These are phyloP conservation scores for Heteromyza rotundicornis DNA, from an alignment of 2,888 invertebrate species.

Conservation along the genomic window DNA sequence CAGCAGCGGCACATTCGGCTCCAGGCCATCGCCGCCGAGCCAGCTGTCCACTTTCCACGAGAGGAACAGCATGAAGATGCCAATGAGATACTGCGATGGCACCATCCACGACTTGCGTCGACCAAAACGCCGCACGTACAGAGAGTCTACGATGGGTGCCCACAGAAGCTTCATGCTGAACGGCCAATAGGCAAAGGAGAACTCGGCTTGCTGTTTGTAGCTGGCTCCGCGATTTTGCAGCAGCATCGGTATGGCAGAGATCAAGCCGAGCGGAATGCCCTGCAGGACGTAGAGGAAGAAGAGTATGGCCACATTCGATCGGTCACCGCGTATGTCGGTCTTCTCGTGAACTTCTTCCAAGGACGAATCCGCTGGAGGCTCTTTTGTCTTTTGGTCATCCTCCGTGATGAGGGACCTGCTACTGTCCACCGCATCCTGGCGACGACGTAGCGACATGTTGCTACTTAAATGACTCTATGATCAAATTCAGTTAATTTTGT, in stretches of 20 bases:
- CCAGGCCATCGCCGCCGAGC: constrained; percentile 68
- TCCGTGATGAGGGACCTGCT: not conserved
- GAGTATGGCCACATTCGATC: constrained; percentile 81
- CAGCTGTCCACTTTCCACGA: constrained; percentile 78
- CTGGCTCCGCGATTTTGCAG: constrained; percentile 90
- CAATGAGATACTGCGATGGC: constrained; percentile 91
- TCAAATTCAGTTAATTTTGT: no score
- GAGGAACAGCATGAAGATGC: constrained; percentile 86
- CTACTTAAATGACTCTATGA: no score
- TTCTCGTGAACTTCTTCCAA: constrained; percentile 41
- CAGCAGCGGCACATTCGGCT: constrained; percentile 77
- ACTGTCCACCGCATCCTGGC: not conserved
- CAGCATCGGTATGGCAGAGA: constrained; percentile 94
- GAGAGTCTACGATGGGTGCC: constrained; percentile 97
- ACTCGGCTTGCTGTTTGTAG: constrained; percentile 93
- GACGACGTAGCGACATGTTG: constrained; percentile 1
- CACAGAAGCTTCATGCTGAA: constrained; percentile 92
- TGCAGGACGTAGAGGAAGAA: constrained; percentile 93
- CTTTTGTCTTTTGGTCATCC: not conserved
- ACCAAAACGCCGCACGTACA: constrained; percentile 84
- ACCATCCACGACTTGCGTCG: constrained; percentile 95
- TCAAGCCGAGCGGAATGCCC: constrained; percentile 94
- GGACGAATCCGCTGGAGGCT: not conserved
- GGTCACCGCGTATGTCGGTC: constrained; percentile 73
- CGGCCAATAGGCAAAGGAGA: constrained; percentile 94